A percentile compares a stretch with the other conserved stretches of the same genome.
phyloP scores from a whole-genome alignment of 2,113 vertebrate genomes.

The Paedocypris sp. region DNA sequence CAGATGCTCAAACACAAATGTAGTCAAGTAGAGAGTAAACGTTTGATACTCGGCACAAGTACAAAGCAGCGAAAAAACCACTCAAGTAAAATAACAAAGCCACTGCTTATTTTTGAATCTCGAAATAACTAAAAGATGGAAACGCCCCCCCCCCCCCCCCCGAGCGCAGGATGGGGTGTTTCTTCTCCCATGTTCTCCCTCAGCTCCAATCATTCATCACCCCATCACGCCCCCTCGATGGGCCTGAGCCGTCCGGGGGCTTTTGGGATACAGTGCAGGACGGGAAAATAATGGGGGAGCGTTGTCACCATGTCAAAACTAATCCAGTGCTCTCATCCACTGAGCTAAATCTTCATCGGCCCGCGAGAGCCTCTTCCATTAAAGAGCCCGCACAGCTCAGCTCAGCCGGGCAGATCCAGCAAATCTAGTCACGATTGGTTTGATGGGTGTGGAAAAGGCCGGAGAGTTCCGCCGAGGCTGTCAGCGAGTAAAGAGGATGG shows the following conservation, averaged over 20 bases:
- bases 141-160: no score
- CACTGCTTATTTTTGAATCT: no score
- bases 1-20: no score
- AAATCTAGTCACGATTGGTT: constrained; percentile 53
- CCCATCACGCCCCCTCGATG: constrained; percentile 47
- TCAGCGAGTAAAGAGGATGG: constrained; percentile 37
- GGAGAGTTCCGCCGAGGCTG: constrained; percentile 33
- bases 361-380: constrained; percentile 49
- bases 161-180: no score
- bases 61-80: no score
- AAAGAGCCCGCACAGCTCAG: constrained; percentile 43
- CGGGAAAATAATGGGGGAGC: constrained; percentile 57
- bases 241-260: constrained; percentile 37
- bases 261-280: constrained; percentile 42
- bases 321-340: constrained; percentile 51
- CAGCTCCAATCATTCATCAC: constrained; percentile 47
- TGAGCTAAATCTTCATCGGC: constrained; percentile 43
- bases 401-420: constrained; percentile 56
- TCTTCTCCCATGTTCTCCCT: not conserved
- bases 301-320: constrained; percentile 51
- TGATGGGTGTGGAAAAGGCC: constrained; percentile 51
- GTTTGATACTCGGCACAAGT: no score
- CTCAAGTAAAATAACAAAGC: no score
- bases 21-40: no score
- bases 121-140: no score